phyloP scores from a whole-genome alignment of 2,113 vertebrate species.

The Pelvicachromis taeniatus region DNA sequence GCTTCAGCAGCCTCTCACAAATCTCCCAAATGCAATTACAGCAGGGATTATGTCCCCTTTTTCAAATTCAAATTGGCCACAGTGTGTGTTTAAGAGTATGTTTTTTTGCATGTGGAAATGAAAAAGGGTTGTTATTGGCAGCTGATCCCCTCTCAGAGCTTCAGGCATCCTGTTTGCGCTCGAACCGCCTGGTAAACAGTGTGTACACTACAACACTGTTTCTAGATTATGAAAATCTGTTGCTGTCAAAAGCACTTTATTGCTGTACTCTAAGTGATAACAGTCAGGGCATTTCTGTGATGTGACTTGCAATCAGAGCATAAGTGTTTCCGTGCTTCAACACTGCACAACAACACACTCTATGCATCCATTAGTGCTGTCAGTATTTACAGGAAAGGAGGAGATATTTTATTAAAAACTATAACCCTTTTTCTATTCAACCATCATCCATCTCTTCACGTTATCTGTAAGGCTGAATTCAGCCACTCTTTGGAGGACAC shows the following conservation, averaged over 20 bases:
- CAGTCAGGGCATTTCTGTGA: not conserved
- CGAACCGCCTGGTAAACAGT: not conserved
- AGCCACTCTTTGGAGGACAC: not conserved
- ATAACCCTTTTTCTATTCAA: not conserved
- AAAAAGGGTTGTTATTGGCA: constrained; percentile 26
- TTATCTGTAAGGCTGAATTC: not conserved
- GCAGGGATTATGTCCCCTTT: constrained; percentile 47
- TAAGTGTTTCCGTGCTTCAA: not conserved
- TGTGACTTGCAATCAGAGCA: not conserved
- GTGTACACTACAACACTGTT: not conserved
- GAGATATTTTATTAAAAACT: not conserved
- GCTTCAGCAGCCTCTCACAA: constrained; percentile 28
- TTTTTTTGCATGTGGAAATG: constrained; percentile 35
- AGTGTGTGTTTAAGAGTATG: constrained; percentile 50
- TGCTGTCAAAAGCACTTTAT: not conserved
- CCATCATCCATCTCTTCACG: not conserved
- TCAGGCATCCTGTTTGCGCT: not conserved
- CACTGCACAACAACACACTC: not conserved
- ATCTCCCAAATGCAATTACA: constrained; percentile 57
- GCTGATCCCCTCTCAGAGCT: constrained; percentile 30
- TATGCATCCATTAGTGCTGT: not conserved
- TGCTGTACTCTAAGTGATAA: not conserved
- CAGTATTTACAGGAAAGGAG: not conserved
- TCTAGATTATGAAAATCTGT: not conserved
- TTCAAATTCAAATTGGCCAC: constrained; percentile 52